phyloP scores from a whole-genome alignment of 2,888 invertebrate species.

The Morpho deidamia region DNA sequence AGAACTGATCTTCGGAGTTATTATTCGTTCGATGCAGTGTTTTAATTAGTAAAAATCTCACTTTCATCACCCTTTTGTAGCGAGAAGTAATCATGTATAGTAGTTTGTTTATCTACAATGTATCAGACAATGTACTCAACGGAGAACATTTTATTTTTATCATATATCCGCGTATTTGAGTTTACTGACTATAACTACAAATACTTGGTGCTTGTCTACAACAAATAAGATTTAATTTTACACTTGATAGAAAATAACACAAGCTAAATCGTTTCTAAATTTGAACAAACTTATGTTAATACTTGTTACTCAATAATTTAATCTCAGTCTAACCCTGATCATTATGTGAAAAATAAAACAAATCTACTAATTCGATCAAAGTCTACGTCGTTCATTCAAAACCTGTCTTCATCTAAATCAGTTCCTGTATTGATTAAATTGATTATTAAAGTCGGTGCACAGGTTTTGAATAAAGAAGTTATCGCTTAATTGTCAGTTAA shows the following conservation, averaged over 20 bases:
- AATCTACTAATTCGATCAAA: constrained; percentile 39
- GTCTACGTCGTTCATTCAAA: constrained; percentile 73
- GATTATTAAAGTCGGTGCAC: constrained; percentile 59
- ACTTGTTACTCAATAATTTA: constrained; percentile 18
- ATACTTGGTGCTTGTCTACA: constrained; percentile 3
- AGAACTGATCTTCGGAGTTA: constrained; percentile 65
- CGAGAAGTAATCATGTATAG: constrained; percentile 6
- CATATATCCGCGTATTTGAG: background rate
- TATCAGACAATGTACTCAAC: background rate
- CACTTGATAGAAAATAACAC: constrained; percentile 1
- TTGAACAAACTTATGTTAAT: constrained; percentile 18
- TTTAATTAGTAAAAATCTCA: constrained; percentile 52
- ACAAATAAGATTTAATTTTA: background rate
- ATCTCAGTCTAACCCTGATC: constrained; percentile 44
- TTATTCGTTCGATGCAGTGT: constrained; percentile 44
- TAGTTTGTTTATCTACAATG: constrained; percentile 28
- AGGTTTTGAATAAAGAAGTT: constrained; percentile 74
- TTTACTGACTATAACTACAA: background rate
- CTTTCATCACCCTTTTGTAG: constrained; percentile 40
- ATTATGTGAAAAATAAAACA: constrained; percentile 37
- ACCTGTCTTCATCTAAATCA: constrained; percentile 69
- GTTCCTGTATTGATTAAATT: constrained; percentile 56
- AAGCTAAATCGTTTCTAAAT: constrained; percentile 17
- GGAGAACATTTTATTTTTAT: background rate
- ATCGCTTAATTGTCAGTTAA: constrained; percentile 70